These are phyloP conservation scores for Acronicta psi DNA, from an alignment of 2,888 invertebrate genomes.

Conservation along the genomic window DNA sequence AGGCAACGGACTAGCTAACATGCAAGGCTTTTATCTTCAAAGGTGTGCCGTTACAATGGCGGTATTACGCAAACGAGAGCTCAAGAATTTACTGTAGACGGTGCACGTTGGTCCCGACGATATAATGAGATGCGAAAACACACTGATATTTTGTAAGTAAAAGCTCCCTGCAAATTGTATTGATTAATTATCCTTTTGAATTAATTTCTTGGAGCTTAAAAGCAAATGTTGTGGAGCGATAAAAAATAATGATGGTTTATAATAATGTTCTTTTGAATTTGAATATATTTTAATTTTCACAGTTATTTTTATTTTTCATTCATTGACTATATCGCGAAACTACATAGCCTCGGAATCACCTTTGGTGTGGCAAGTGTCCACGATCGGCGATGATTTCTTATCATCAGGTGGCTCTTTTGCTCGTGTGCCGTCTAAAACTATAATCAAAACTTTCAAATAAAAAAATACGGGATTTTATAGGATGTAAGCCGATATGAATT, in stretches of 20 bases:
- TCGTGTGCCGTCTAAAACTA: too few species aligned
- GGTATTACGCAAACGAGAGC: constrained; percentile 77
- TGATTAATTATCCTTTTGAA: constrained; percentile 22
- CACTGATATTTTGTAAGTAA: constrained; percentile 62
- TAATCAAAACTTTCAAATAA: too few species aligned
- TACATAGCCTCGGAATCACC: too few species aligned
- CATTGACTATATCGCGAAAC: too few species aligned
- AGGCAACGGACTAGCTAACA: constrained; percentile 67
- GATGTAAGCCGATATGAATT: too few species aligned
- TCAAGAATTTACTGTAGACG: constrained; percentile 72
- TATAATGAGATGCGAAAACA: constrained; percentile 79
- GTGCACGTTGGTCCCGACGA: constrained; percentile 61
- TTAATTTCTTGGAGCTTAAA: constrained; percentile 21
- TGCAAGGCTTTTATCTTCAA: constrained; percentile 76
- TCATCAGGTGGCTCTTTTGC: too few species aligned
- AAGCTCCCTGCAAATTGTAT: constrained; percentile 46
- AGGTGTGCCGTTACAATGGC: constrained; percentile 78
- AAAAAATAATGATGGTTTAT: constrained; percentile 1
- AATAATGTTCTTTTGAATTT: neutral
- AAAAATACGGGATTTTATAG: too few species aligned
- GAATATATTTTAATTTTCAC: too few species aligned
- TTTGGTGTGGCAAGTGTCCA: too few species aligned
- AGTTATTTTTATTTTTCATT: too few species aligned
- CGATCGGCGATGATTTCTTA: too few species aligned
- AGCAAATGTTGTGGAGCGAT: constrained; percentile 5